Percentiles rank a stretch among this genome's conserved stretches.
Evolutionary conservation across 2,113 vertebrate species (phyloP).

Genomic region (Plecturocebus donacophilus): DNA sequence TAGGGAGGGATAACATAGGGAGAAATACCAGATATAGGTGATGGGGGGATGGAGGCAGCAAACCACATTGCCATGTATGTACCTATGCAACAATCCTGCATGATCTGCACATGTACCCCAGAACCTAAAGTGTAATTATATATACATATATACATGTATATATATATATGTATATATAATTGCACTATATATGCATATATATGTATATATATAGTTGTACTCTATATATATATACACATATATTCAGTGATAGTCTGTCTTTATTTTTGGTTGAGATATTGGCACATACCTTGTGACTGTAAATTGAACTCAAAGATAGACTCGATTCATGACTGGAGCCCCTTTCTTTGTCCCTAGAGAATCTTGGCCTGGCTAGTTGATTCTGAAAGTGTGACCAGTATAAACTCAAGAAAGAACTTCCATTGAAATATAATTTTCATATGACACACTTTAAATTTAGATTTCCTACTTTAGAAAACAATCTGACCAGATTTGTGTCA

Average conservation of each 20-base stretch:
- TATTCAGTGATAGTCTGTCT: background rate
- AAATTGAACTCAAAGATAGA: background rate
- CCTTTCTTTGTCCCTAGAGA: constrained; percentile 6
- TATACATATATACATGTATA: too few species aligned
- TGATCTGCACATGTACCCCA: too few species aligned
- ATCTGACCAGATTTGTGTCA: background rate
- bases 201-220: too few species aligned
- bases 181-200: too few species aligned
- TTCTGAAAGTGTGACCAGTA: background rate
- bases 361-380: background rate
- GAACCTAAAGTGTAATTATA: too few species aligned
- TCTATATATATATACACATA: background rate
- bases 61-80: too few species aligned
- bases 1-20: too few species aligned
- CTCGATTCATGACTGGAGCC: background rate
- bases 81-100: too few species aligned
- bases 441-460: constrained; percentile 16
- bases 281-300: background rate
- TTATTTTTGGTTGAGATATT: constrained; percentile 17
- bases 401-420: constrained; percentile 18
- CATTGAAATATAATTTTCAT: constrained; percentile 17
- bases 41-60: too few species aligned
- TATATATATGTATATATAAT: too few species aligned
- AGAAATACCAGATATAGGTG: too few species aligned
- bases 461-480: constrained; percentile 51